These are phyloP conservation scores for Pachliopta kotzebuea DNA, from an alignment of 2,888 invertebrate species.

Conservation along the genomic window DNA sequence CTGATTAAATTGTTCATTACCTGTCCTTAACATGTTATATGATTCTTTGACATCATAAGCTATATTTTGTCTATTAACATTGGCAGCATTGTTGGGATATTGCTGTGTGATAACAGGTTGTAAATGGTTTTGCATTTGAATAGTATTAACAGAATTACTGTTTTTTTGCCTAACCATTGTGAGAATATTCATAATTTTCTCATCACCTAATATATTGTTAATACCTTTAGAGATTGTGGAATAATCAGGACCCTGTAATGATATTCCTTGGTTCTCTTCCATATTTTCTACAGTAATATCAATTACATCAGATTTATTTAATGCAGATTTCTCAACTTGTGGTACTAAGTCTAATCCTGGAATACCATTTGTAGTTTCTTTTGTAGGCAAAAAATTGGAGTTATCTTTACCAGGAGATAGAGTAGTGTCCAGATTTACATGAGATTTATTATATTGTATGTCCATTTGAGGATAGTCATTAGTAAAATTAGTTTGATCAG, in stretches of 20 bases:
- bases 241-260: conserved; percentile 63
- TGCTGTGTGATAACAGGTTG: conserved; percentile 1
- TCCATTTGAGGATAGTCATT: conserved; percentile 44
- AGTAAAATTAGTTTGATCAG: conserved; percentile 40
- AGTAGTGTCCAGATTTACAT: conserved; percentile 41
- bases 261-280: conserved; percentile 30
- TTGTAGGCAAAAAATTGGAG: conserved; percentile 54
- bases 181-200: conserved; percentile 82
- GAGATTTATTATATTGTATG: conserved; percentile 52
- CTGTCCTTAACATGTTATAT: conserved; percentile 31
- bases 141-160: conserved; percentile 5
- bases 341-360: conserved; percentile 87
- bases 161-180: conserved; percentile 60
- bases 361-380: conserved; percentile 77
- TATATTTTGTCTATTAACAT: conserved; percentile 44
- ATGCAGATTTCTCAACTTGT: conserved; percentile 47
- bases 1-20: conserved; percentile 27
- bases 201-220: conserved; percentile 82
- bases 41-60: conserved; percentile 29
- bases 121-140: conserved; percentile 11
- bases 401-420: conserved; percentile 39
- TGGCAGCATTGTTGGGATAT: conserved; percentile 40
- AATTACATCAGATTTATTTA: conserved; percentile 45
- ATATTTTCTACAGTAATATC: conserved; percentile 54
- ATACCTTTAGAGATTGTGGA: conserved; percentile 82